Evolutionary conservation across 2,888 invertebrate species (phyloP).

Genomic region (Callosobruchus maculatus): DNA sequence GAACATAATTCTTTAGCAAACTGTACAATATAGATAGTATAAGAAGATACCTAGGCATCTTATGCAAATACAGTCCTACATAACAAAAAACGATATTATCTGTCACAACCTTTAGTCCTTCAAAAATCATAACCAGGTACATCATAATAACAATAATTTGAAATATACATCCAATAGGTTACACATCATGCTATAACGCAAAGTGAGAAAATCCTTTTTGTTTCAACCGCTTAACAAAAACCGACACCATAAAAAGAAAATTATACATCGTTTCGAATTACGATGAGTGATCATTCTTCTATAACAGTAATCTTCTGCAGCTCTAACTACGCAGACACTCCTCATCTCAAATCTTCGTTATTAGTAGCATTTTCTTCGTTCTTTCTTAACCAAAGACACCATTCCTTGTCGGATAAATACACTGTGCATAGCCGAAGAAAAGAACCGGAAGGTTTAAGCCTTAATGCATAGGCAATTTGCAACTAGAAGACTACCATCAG

Average conservation of each 20-base stretch:
- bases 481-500: neutral
- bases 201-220: too few relatives aligned
- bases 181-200: too few relatives aligned
- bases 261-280: neutral
- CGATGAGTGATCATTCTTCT: neutral
- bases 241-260: neutral
- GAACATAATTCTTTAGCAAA: too few relatives aligned
- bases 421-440: neutral
- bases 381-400: neutral
- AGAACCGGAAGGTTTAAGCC: neutral
- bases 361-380: neutral
- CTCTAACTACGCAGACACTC: neutral
- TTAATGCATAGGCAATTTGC: neutral
- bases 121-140: too few relatives aligned
- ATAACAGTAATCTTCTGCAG: neutral
- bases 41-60: too few relatives aligned
- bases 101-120: too few relatives aligned
- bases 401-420: neutral
- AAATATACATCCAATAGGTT: too few relatives aligned
- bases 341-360: neutral
- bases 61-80: too few relatives aligned
- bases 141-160: too few relatives aligned
- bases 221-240: neutral
- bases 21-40: too few relatives aligned
- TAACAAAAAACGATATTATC: too few relatives aligned